Base-by-base conservation (phyloP, 2,888 invertebrate genomes). In the Iselma pallidipennis region DNA sequence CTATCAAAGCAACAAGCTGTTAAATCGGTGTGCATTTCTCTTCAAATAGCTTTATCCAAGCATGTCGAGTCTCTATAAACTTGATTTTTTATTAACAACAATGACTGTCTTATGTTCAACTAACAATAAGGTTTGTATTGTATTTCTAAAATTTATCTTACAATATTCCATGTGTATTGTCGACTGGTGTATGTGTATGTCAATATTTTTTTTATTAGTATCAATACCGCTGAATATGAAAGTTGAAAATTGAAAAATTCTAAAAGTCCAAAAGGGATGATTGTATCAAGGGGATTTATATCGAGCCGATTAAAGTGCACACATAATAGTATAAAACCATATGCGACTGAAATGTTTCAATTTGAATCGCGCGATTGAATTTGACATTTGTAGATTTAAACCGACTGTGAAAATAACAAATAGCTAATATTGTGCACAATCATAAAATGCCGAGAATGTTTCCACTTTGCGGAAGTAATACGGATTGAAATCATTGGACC, bases 341-440 rank as follows among this genome's bases (percentile, higher is more conserved):
- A 45, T 42, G 49, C 60, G 64, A 33, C 61, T 64, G 64, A 55
- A 61, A 55, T 29, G 31, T 57, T 61, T 60, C 67, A 61, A 66
- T 67, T 63, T 63, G 57, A 61, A 59, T 53, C 66, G 59, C 63
- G 65, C 70, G 69, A 74, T 70, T 73, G 73, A 71, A 71, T 73
- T 68, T 73, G 74, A 73, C 74, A 74, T 73, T 74, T 73, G 72
- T 69, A 72, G 74, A 72, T 74, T 72, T 71, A 74, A 76, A 74
- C 74, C 65, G 73, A 59, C 74, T 72, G 74, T 72, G 74, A 74
- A 74, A 75, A 74, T 74, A 75, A 75, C 75, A 74, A 74, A 75
- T 70, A 72, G 72, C 74, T 75, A 74, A 74, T 74, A 74, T 74
- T 69, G 72, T 66, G 66, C 66, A 69, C 73, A 72, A 72, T 73